A percentile compares a stretch with the other conserved stretches of the same genome.
These are phyloP conservation scores for Brachionus calyciflorus DNA, from an alignment of 1,140 invertebrate genomes.

Conservation along the genomic window DNA sequence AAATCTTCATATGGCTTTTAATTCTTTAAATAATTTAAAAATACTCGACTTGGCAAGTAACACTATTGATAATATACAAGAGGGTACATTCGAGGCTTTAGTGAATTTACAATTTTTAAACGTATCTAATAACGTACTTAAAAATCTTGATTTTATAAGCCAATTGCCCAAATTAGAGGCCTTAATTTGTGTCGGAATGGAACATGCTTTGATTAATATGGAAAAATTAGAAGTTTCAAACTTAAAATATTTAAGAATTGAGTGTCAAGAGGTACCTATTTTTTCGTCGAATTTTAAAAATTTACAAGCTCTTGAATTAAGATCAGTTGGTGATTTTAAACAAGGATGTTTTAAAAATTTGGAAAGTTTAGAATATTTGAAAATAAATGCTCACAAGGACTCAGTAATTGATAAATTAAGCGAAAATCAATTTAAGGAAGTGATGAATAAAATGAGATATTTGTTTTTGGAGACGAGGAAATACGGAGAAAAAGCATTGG, in stretches of 20 bases:
- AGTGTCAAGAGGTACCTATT: not conserved
- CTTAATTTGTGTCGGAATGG: not conserved
- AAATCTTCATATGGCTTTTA: not conserved
- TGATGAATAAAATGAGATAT: no score
- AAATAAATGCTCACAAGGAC: no score
- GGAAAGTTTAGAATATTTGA: not conserved
- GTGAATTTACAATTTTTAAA: slow-evolving; percentile 2
- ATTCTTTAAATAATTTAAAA: not conserved
- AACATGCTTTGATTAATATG: not conserved
- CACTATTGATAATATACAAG: not conserved
- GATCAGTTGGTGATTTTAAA: not conserved
- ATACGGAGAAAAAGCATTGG: no score
- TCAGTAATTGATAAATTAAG: no score
- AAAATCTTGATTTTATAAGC: not conserved
- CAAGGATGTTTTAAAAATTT: not conserved
- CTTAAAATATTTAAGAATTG: not conserved
- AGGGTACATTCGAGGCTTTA: not conserved
- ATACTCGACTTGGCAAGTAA: not conserved
- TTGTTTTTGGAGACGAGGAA: no score
- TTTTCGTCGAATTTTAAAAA: not conserved
- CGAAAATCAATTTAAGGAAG: no score
- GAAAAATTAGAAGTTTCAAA: not conserved
- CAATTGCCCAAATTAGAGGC: not conserved
- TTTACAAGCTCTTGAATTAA: not conserved
- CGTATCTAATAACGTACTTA: not conserved